Evolutionary conservation across 2,113 vertebrate species (phyloP), one percentile per base, ranked within the genome.

Genomic region (Danionella cerebrum): DNA sequence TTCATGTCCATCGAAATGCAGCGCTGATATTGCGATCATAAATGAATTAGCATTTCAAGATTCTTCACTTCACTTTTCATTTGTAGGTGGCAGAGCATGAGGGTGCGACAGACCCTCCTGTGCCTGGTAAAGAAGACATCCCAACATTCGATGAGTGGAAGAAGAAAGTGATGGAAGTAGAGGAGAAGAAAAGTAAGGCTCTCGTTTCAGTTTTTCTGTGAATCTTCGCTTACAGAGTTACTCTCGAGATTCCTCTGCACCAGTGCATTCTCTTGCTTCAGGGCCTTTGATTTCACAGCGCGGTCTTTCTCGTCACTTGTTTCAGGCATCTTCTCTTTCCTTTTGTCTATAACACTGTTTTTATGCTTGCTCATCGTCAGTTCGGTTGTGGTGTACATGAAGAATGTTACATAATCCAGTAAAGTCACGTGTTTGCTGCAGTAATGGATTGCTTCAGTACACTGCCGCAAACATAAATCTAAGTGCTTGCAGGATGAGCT

Each of bases 91-190:
- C n/a, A 22, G 90, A 92, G 38, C 79, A 83, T 27, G 83, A 76
- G 42, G 86, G 78, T 72, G 93, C 93, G 78, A 82, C 89, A 18
- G 94, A 98, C 66, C 88, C 93, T 36, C 84, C 89, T 0, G 89
- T 91, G 67, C 87, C 90, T 67, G 81, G 89, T 65, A 95, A 97
- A 86, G 94, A 98, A 73, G 96, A 96, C 84, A 97, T 99, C 86
- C 96, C 95, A 57, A 97, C 96, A 3, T 99, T 98, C 69, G 96
- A 98, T 74, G 96, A 99, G 78, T 99, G 96, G 96, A 98, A 97
- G 79, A 98, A 99, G 79, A 93, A 98, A 80, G 93, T 98, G 73
- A 94, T 98, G 96, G 94, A 98, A 86, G 95, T 96, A 69, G 96
- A 98, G 82, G 98, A 96, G 83, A 96, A 98, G 83, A 99, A 97